A percentile compares a stretch with the other conserved stretches of the same genome.
These are phyloP conservation scores for Mya arenaria DNA, from an alignment of 1,140 invertebrate genomes.

Conservation along the genomic window DNA sequence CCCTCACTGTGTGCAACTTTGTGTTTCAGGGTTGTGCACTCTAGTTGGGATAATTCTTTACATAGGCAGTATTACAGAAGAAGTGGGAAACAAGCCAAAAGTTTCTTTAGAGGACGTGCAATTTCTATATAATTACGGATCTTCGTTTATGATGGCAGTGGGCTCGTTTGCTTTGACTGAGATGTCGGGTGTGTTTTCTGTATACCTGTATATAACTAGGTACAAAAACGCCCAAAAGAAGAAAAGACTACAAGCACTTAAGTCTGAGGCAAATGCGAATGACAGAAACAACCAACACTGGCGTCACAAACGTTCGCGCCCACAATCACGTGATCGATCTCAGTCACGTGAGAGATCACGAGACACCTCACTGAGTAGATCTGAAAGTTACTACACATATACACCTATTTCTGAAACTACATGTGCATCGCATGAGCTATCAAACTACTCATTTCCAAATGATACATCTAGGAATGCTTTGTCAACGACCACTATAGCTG, in stretches of 20 bases:
- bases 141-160: slow-evolving; percentile 80
- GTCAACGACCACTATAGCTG: slow-evolving; percentile 75
- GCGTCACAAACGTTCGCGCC: slow-evolving; percentile 64
- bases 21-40: slow-evolving; percentile 77
- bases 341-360: slow-evolving; percentile 75
- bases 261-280: slow-evolving; percentile 63
- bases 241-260: slow-evolving; percentile 75
- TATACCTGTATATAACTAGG: slow-evolving; percentile 80
- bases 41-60: slow-evolving; percentile 79
- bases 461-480: slow-evolving; percentile 77
- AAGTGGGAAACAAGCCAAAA: slow-evolving; percentile 79
- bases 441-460: slow-evolving; percentile 78
- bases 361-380: slow-evolving; percentile 76
- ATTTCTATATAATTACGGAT: slow-evolving; percentile 78
- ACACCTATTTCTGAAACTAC: slow-evolving; percentile 78
- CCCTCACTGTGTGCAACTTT: no score
- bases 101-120: slow-evolving; percentile 72
- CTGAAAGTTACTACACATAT: slow-evolving; percentile 80
- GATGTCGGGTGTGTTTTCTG: slow-evolving; percentile 80
- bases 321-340: slow-evolving; percentile 71
- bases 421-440: slow-evolving; percentile 75
- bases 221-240: slow-evolving; percentile 78
- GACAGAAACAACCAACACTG: slow-evolving; percentile 66
- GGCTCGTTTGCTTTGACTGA: slow-evolving; percentile 79
- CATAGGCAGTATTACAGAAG: slow-evolving; percentile 80